Evolutionary conservation across 2,888 invertebrate genomes (phyloP).

Genomic region (Arrhopalites spinosus): DNA sequence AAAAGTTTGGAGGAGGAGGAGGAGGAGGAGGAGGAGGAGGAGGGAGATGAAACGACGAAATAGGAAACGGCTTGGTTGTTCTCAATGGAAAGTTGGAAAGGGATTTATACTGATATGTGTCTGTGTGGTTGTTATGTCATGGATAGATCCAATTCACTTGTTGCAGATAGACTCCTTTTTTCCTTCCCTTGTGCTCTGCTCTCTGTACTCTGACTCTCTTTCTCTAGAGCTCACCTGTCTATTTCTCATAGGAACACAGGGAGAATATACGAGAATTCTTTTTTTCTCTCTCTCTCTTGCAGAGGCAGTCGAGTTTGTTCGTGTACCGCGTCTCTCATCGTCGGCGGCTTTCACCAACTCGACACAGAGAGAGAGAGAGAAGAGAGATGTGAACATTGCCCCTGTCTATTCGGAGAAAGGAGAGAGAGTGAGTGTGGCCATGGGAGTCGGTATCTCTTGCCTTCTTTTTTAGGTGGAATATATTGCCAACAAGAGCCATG

Average conservation of each 20-base stretch:
- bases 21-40: background rate
- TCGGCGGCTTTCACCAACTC: too few relatives aligned
- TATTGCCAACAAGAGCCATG: background rate
- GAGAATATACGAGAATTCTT: background rate
- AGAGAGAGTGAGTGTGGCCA: background rate
- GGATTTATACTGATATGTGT: background rate
- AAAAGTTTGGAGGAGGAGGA: too few relatives aligned
- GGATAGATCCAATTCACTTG: slow-evolving; percentile 27
- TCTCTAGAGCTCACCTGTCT: slow-evolving; percentile 2
- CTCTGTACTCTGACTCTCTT: too few relatives aligned
- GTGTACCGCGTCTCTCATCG: too few relatives aligned
- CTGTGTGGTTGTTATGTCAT: background rate
- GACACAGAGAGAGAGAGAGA: background rate
- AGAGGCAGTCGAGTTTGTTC: too few relatives aligned
- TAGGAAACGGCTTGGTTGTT: background rate
- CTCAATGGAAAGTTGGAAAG: background rate
- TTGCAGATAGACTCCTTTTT: background rate
- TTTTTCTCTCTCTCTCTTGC: too few relatives aligned
- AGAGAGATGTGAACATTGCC: background rate
- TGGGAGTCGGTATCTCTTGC: background rate
- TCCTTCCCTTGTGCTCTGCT: too few relatives aligned
- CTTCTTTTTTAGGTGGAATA: background rate
- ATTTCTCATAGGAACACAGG: background rate
- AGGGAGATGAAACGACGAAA: background rate
- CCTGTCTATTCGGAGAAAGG: background rate